Evolutionary conservation across 2,113 vertebrate species (phyloP).

Genomic region (Indri indri): DNA sequence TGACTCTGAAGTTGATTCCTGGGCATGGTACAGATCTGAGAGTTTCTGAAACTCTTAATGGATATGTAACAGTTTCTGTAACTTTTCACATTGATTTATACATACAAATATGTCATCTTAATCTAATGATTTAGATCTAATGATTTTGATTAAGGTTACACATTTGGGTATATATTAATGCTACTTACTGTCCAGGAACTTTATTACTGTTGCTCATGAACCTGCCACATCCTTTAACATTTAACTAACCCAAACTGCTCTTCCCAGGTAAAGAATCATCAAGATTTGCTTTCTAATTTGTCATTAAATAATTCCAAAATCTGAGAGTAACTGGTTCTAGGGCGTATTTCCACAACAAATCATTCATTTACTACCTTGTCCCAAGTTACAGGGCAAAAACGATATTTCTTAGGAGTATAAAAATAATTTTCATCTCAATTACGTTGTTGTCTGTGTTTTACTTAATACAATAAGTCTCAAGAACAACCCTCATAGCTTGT

Average conservation of each 20-base stretch:
- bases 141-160: not conserved
- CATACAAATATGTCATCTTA: not conserved
- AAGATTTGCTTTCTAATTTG: not conserved
- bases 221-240: not conserved
- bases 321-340: not conserved
- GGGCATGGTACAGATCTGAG: not conserved
- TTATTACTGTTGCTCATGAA: not conserved
- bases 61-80: not conserved
- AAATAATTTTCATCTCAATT: constrained; percentile 40
- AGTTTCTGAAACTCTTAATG: constrained; percentile 14
- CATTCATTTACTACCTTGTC: not conserved
- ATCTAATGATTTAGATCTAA: not conserved
- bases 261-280: not conserved
- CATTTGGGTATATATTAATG: not conserved
- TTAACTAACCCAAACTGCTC: not conserved
- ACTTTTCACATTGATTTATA: not conserved
- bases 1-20: not conserved
- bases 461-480: not conserved
- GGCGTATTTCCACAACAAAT: not conserved
- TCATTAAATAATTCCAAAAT: not conserved
- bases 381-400: not conserved
- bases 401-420: not conserved
- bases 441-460: constrained; percentile 17
- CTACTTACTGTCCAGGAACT: not conserved
- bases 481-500: not conserved